Percentiles rank a stretch among this genome's conserved stretches.
Evolutionary conservation across 2,113 vertebrate species (phyloP).

Genomic region (Electrona antarctica): DNA sequence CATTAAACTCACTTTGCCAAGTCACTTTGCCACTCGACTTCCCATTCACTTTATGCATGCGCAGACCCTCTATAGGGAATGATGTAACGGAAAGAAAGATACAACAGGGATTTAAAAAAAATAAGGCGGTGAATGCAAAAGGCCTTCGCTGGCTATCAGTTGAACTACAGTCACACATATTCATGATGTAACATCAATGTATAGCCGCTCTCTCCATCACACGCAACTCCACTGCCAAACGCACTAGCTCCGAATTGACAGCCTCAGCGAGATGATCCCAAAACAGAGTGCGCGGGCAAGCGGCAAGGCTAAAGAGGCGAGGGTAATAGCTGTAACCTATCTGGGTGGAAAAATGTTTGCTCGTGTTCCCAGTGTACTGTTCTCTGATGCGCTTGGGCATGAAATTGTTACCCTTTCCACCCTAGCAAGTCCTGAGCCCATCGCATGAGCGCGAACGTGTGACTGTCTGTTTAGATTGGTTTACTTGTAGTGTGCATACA

Average conservation of each 20-base stretch:
- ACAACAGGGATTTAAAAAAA: background rate
- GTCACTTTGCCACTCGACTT: too few species aligned
- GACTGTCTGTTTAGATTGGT: slow-evolving; percentile 40
- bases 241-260: background rate
- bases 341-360: slow-evolving; percentile 75
- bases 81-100: slow-evolving; percentile 68
- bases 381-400: slow-evolving; percentile 69
- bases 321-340: slow-evolving; percentile 75
- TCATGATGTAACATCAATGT: too few species aligned
- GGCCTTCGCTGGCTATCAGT: background rate
- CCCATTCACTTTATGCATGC: too few species aligned
- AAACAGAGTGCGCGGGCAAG: slow-evolving; percentile 56
- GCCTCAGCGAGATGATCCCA: slow-evolving; percentile 41
- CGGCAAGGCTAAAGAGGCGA: slow-evolving; percentile 68
- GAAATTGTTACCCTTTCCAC: slow-evolving; percentile 71
- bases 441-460: slow-evolving; percentile 10
- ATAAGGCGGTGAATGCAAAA: background rate
- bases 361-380: slow-evolving; percentile 59
- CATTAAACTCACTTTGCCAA: too few species aligned
- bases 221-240: slow-evolving; percentile 11
- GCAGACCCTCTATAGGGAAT: slow-evolving; percentile 23
- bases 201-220: background rate
- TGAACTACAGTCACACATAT: background rate
- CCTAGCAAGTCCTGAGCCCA: slow-evolving; percentile 38
- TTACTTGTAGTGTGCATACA: slow-evolving; percentile 5